Evolutionary conservation across 2,113 vertebrate genomes (phyloP).

Genomic region (Cavia aperea): DNA sequence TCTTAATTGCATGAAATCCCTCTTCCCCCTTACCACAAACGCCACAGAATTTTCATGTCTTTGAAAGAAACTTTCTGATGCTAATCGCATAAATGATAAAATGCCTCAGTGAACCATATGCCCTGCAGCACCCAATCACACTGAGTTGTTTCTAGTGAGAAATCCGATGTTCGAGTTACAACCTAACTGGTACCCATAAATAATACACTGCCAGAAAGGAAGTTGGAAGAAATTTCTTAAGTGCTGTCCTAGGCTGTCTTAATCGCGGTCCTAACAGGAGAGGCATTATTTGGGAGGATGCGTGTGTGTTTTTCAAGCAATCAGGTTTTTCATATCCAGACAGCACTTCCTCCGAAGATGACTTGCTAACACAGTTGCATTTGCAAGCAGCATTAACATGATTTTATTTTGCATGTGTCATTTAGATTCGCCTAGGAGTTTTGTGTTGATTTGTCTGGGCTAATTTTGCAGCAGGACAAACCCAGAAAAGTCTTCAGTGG

Average conservation of each 20-base stretch:
- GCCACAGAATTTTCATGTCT: slow-evolving; percentile 26
- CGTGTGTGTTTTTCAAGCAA: slow-evolving; percentile 37
- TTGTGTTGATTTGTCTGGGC: slow-evolving; percentile 58
- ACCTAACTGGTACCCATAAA: slow-evolving; percentile 58
- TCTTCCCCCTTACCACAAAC: background rate
- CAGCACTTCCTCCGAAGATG: slow-evolving; percentile 52
- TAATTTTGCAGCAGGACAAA: slow-evolving; percentile 38
- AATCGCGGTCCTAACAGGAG: slow-evolving; percentile 20
- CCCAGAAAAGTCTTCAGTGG: slow-evolving; percentile 13
- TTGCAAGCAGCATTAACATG: slow-evolving; percentile 40
- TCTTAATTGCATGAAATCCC: slow-evolving; percentile 39
- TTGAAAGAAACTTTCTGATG: slow-evolving; percentile 54
- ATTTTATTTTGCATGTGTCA: slow-evolving; percentile 66
- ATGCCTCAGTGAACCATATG: slow-evolving; percentile 69
- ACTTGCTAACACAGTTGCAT: slow-evolving; percentile 62
- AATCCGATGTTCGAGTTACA: slow-evolving; percentile 66
- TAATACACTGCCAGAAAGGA: slow-evolving; percentile 54
- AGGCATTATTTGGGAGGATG: background rate
- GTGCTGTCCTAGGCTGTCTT: slow-evolving; percentile 15
- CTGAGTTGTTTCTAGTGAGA: slow-evolving; percentile 70
- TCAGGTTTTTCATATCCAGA: slow-evolving; percentile 22
- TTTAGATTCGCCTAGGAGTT: slow-evolving; percentile 61
- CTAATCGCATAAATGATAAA: slow-evolving; percentile 68
- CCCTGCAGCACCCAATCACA: slow-evolving; percentile 69
- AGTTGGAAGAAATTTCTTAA: slow-evolving; percentile 42